Evolutionary conservation across 2,888 invertebrate genomes (phyloP).

Genomic region (Auanema sp.): DNA sequence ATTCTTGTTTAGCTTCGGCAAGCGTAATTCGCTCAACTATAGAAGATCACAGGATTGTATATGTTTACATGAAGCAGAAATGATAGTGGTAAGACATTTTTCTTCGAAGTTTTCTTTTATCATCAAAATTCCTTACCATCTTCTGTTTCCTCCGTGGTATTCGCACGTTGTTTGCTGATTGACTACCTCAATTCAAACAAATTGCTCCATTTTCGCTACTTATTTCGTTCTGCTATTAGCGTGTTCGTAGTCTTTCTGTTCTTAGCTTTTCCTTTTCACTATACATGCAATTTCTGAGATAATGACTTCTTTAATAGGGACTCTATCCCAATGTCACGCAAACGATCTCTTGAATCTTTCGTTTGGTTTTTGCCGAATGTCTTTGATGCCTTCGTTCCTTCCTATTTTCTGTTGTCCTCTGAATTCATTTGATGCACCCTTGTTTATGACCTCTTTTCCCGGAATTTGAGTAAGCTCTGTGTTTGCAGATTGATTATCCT

Average conservation of each 20-base stretch:
- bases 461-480: neutral
- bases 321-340: too few relatives aligned
- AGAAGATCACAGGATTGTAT: constrained; percentile 81
- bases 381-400: neutral
- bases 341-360: constrained; percentile 1
- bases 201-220: too few relatives aligned
- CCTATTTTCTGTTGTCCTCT: neutral
- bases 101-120: too few relatives aligned
- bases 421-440: neutral
- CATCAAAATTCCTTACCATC: too few relatives aligned
- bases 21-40: constrained; percentile 77
- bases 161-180: too few relatives aligned
- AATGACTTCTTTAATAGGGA: too few relatives aligned
- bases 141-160: too few relatives aligned
- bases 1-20: constrained; percentile 77
- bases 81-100: constrained; percentile 78
- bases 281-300: neutral
- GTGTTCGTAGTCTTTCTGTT: neutral
- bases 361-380: constrained; percentile 7
- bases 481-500: constrained; percentile 50
- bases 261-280: constrained; percentile 11
- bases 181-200: too few relatives aligned
- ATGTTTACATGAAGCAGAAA: constrained; percentile 82
- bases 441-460: neutral
- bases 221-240: neutral